Conservation (phyloP, 2,888 invertebrate genomes). For the Megalurothrips usitatus region DNA sequence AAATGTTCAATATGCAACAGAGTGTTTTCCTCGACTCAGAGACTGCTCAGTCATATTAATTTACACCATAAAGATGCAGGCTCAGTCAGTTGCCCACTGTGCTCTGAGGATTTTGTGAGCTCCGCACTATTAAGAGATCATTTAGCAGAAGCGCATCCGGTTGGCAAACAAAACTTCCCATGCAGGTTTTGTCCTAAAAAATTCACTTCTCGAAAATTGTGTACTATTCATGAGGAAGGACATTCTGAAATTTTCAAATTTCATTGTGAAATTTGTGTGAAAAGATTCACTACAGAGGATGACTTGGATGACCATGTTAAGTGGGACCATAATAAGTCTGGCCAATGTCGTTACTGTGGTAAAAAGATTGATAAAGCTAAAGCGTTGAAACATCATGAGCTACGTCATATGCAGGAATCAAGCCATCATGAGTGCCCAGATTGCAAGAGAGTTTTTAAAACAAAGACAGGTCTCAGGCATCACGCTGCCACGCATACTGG, state of each 20-base stretch:
- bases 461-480: conserved; percentile 37
- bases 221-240: background rate
- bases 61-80: background rate
- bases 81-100: background rate
- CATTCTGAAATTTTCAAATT: conserved; percentile 1
- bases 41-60: background rate
- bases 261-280: background rate
- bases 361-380: conserved; percentile 35
- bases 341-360: conserved; percentile 37
- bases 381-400: background rate
- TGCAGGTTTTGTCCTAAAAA: background rate
- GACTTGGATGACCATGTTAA: conserved; percentile 36
- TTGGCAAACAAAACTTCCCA: background rate
- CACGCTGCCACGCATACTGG: conserved; percentile 38
- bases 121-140: background rate
- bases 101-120: background rate
- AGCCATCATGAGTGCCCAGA: conserved; percentile 36
- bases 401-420: conserved; percentile 34
- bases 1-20: conserved; percentile 2
- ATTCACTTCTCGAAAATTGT: background rate
- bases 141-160: background rate
- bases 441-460: conserved; percentile 38
- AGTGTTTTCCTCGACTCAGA: background rate
- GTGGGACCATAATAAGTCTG: conserved; percentile 36
- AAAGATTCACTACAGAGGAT: conserved; percentile 28